Evolutionary conservation across 2,888 invertebrate species (phyloP).

Genomic region (Helobdella robusta): DNA sequence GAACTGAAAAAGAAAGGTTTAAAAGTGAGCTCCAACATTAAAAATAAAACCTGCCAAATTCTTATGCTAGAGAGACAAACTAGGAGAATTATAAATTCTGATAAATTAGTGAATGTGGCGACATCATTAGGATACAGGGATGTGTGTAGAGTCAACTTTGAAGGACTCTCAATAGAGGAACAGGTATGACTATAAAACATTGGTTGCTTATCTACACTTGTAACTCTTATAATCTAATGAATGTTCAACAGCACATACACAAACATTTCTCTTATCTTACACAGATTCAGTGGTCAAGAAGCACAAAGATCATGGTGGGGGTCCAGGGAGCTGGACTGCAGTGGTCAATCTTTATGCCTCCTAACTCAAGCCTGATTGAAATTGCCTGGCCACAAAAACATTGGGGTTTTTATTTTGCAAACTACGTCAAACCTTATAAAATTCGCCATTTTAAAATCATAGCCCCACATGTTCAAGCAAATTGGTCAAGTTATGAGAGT

Average conservation of each 20-base stretch:
- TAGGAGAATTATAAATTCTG: constrained; percentile 23
- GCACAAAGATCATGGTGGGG: constrained; percentile 26
- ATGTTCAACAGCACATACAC: too few relatives aligned
- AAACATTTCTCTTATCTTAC: too few relatives aligned
- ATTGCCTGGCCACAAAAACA: constrained; percentile 31
- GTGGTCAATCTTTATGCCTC: constrained; percentile 32
- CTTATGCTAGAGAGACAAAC: constrained; percentile 13
- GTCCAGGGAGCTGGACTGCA: constrained; percentile 32
- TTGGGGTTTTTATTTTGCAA: constrained; percentile 30
- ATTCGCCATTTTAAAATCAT: constrained; percentile 17
- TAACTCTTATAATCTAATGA: too few relatives aligned
- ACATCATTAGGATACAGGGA: constrained; percentile 18
- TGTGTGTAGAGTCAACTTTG: constrained; percentile 21
- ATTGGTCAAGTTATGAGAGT: constrained; percentile 30
- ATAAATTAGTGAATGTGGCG: constrained; percentile 14
- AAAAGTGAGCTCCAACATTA: neutral
- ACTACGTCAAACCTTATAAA: constrained; percentile 26
- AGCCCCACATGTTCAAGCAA: constrained; percentile 21
- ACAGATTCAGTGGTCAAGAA: neutral
- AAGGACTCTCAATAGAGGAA: constrained; percentile 15
- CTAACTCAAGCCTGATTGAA: constrained; percentile 28
- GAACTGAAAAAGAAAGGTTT: neutral
- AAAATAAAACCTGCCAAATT: neutral
- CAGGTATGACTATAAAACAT: too few relatives aligned
- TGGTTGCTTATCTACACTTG: too few relatives aligned